Evolutionary conservation across 2,888 invertebrate species (phyloP).

Genomic region (Archips crataeganus): DNA sequence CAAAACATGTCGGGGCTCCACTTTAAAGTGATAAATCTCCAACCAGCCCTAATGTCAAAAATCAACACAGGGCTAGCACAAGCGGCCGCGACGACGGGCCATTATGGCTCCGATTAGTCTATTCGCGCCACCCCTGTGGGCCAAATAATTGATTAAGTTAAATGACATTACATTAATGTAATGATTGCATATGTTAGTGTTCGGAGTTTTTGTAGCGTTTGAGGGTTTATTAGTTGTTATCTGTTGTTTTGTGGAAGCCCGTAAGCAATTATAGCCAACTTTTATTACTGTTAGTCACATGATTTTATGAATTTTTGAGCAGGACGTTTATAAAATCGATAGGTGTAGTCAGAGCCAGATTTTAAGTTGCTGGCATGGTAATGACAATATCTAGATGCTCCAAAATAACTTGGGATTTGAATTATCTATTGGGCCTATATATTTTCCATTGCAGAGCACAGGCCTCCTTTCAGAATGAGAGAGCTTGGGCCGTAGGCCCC

Average conservation of each 20-base stretch:
- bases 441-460: too few relatives aligned
- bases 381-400: too few relatives aligned
- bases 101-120: conserved; percentile 77
- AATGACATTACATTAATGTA: conserved; percentile 78
- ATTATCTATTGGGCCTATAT: too few relatives aligned
- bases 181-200: conserved; percentile 80
- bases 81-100: conserved; percentile 56
- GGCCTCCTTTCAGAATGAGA: too few relatives aligned
- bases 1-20: conserved; percentile 62
- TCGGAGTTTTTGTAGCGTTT: conserved; percentile 46
- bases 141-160: conserved; percentile 77
- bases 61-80: conserved; percentile 69
- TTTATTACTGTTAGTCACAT: conserved; percentile 15
- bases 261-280: conserved; percentile 8
- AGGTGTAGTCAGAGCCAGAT: conserved; percentile 47
- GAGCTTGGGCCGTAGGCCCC: too few relatives aligned
- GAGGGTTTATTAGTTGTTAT: conserved; percentile 18
- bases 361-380: background rate
- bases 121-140: conserved; percentile 68
- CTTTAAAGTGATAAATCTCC: conserved; percentile 67
- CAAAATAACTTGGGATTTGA: too few relatives aligned
- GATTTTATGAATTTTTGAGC: conserved; percentile 1
- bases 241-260: conserved; percentile 4
- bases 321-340: background rate
- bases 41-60: conserved; percentile 63